Evolutionary conservation across 2,888 invertebrate genomes (phyloP).

Genomic region (Theretra japonica): DNA sequence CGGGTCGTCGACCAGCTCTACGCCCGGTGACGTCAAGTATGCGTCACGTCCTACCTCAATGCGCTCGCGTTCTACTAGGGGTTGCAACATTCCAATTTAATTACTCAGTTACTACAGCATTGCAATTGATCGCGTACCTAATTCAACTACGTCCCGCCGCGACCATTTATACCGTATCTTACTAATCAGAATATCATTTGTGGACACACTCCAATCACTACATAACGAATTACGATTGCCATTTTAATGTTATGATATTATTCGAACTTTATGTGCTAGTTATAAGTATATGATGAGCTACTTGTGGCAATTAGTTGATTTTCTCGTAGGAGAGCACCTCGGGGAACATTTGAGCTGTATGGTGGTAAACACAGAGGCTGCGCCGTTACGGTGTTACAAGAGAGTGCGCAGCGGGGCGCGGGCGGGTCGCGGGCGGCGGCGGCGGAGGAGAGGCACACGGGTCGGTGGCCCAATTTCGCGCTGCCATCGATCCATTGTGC

Average conservation of each 20-base stretch:
- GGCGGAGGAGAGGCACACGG: conserved; percentile 56
- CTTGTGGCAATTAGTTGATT: background rate
- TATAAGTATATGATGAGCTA: background rate
- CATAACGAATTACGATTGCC: too few relatives aligned
- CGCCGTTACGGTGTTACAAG: conserved; percentile 38
- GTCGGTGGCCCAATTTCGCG: conserved; percentile 81
- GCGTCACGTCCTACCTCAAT: conserved; percentile 86
- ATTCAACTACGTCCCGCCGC: background rate
- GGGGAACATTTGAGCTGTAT: background rate
- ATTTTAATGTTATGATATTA: background rate
- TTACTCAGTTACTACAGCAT: conserved; percentile 30
- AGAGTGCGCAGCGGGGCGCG: conserved; percentile 47
- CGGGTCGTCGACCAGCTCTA: conserved; percentile 74
- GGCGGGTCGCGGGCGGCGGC: conserved; percentile 40
- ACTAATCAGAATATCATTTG: background rate
- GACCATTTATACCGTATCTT: background rate
- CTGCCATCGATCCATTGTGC: conserved; percentile 85
- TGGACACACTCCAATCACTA: background rate
- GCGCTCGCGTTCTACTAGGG: conserved; percentile 82
- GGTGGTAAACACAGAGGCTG: conserved; percentile 48
- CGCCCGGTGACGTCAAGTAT: conserved; percentile 76
- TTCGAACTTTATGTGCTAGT: too few relatives aligned
- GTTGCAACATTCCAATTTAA: conserved; percentile 75
- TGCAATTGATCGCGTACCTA: conserved; percentile 24
- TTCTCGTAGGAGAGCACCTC: background rate